Evolutionary conservation across 2,797 vertebrate species (phyloP).

Genomic region (Sus cebifrons): DNA sequence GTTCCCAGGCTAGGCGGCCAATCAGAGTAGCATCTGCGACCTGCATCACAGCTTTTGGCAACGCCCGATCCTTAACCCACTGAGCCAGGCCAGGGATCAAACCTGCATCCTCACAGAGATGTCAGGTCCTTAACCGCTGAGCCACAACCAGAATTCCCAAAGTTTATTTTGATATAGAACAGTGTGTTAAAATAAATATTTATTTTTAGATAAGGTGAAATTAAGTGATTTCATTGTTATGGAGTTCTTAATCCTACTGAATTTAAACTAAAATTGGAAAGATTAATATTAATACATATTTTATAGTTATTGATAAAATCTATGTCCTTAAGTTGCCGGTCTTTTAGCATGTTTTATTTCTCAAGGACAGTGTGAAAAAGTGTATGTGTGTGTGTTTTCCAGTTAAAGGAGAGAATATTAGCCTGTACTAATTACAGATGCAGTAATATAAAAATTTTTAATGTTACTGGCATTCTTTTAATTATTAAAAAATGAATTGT

Average conservation of each 20-base stretch:
- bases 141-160: background rate
- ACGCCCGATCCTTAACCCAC: too few species aligned
- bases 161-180: background rate
- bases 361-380: background rate
- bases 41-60: too few species aligned
- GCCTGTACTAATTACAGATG: slow-evolving; percentile 8
- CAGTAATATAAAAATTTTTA: background rate
- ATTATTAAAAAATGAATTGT: slow-evolving; percentile 56
- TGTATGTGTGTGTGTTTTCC: background rate
- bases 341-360: slow-evolving; percentile 9
- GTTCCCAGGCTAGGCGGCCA: too few species aligned
- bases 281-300: slow-evolving; percentile 4
- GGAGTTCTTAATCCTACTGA: slow-evolving; percentile 21
- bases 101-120: too few species aligned
- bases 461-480: background rate
- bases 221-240: slow-evolving; percentile 33
- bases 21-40: too few species aligned
- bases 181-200: background rate
- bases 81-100: too few species aligned
- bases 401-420: slow-evolving; percentile 7
- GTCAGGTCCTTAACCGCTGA: too few species aligned
- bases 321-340: background rate
- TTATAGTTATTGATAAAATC: slow-evolving; percentile 8
- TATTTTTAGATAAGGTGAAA: slow-evolving; percentile 39
- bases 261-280: slow-evolving; percentile 38